Conservation (phyloP, 2,113 vertebrate genomes). For the Sitta europaea region DNA sequence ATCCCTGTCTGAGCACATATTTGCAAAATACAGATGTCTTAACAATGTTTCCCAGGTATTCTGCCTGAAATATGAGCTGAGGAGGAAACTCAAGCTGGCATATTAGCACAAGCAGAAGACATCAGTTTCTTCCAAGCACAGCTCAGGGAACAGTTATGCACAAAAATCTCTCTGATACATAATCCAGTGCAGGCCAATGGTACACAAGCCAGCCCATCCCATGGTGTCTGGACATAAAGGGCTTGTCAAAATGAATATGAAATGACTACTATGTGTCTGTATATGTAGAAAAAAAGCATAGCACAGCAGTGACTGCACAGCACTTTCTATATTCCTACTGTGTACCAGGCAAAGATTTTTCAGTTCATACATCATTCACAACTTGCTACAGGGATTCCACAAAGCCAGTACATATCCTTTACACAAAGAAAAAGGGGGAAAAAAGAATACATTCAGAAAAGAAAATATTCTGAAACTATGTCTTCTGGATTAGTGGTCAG, state of each 20-base stretch:
- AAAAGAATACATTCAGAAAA: conserved; percentile 37
- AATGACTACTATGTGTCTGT: conserved; percentile 48
- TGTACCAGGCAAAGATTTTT: conserved; percentile 72
- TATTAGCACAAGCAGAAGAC: conserved; percentile 24
- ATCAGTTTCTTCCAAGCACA: not conserved
- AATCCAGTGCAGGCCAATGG: conserved; percentile 5
- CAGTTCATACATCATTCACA: conserved; percentile 80
- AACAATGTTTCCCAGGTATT: not conserved
- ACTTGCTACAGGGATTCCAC: conserved; percentile 74
- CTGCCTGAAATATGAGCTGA: not conserved
- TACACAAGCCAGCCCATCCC: not conserved
- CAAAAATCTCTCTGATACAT: not conserved
- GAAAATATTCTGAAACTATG: conserved; percentile 8
- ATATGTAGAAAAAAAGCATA: conserved; percentile 42
- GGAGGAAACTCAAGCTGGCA: not conserved
- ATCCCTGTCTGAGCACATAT: not conserved
- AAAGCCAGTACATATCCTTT: conserved; percentile 68
- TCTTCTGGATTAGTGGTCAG: conserved; percentile 4
- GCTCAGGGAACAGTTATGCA: conserved; percentile 3
- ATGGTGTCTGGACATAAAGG: conserved; percentile 38
- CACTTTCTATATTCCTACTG: conserved; percentile 73
- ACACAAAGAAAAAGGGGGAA: conserved; percentile 47
- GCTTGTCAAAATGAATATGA: conserved; percentile 56
- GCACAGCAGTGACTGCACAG: conserved; percentile 61
- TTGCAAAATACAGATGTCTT: not conserved